These are phyloP conservation scores for Triplophysa tibetana DNA, from an alignment of 2,113 vertebrate species.

Conservation along the genomic window DNA sequence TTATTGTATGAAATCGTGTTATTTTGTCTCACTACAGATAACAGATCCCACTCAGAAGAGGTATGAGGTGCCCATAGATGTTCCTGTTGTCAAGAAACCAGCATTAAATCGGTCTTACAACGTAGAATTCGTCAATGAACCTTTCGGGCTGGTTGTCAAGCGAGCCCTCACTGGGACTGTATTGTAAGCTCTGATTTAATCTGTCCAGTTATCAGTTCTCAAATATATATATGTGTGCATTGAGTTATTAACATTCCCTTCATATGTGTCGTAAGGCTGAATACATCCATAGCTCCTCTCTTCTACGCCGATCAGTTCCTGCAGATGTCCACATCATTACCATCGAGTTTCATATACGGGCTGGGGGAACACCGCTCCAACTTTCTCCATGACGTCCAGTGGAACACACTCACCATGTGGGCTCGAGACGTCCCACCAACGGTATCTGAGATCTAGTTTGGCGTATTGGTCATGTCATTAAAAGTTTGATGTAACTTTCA, in stretches of 20 bases:
- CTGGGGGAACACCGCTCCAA: constrained; percentile 82
- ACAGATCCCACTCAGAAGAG: constrained; percentile 72
- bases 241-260: neutral
- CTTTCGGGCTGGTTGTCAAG: constrained; percentile 76
- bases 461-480: neutral
- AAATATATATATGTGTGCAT: neutral
- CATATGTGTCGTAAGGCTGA: constrained; percentile 68
- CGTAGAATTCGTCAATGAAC: constrained; percentile 74
- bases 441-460: constrained; percentile 62
- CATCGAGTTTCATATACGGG: constrained; percentile 78
- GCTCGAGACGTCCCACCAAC: constrained; percentile 82
- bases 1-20: neutral
- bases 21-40: constrained; percentile 66
- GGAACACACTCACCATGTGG: constrained; percentile 88
- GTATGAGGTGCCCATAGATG: constrained; percentile 78
- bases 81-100: constrained; percentile 68
- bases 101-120: constrained; percentile 71
- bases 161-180: constrained; percentile 68
- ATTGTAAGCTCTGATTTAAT: constrained; percentile 66
- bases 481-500: too few relatives aligned
- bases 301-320: constrained; percentile 88
- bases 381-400: constrained; percentile 80
- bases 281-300: constrained; percentile 82
- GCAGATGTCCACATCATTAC: constrained; percentile 79
- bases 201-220: neutral